Evolutionary conservation across 2,797 vertebrate species (phyloP).

Genomic region (Pagetopsis macropterus): DNA sequence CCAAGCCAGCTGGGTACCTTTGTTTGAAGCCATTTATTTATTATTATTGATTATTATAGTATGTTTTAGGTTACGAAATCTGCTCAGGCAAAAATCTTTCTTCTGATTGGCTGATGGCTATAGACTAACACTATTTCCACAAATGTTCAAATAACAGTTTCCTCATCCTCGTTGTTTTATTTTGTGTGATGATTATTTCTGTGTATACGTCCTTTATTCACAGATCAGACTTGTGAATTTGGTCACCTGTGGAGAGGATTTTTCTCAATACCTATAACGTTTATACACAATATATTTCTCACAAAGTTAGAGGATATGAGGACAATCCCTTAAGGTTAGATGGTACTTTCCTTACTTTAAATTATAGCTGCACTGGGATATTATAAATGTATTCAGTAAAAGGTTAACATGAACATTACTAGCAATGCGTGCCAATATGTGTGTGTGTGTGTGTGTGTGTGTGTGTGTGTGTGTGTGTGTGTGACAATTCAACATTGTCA

Average conservation of each 20-base stretch:
- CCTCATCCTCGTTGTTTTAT: not conserved
- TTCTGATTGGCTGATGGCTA: not conserved
- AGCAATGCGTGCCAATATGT: conserved; percentile 5
- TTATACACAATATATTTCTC: not conserved
- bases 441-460: not conserved
- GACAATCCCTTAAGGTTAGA: conserved; percentile 14
- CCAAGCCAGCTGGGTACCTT: not conserved
- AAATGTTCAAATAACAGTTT: conserved; percentile 2
- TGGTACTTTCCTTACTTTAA: conserved; percentile 12
- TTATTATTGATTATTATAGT: too few species aligned
- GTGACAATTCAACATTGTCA: conserved; percentile 8
- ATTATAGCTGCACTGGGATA: conserved; percentile 16
- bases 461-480: conserved; percentile 7
- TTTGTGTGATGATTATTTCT: not conserved
- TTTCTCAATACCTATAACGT: not conserved
- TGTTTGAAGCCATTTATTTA: not conserved
- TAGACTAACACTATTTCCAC: not conserved
- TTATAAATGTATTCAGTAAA: conserved; percentile 11
- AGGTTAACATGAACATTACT: conserved; percentile 22
- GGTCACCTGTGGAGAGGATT: conserved; percentile 4
- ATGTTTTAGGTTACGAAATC: not conserved
- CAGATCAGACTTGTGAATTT: not conserved
- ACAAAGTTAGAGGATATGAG: conserved; percentile 25
- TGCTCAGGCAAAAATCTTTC: too few species aligned
- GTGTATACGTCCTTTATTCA: not conserved